These are phyloP conservation scores for Erythrocercus mccallii DNA, from an alignment of 2,113 vertebrate species.

Conservation along the genomic window DNA sequence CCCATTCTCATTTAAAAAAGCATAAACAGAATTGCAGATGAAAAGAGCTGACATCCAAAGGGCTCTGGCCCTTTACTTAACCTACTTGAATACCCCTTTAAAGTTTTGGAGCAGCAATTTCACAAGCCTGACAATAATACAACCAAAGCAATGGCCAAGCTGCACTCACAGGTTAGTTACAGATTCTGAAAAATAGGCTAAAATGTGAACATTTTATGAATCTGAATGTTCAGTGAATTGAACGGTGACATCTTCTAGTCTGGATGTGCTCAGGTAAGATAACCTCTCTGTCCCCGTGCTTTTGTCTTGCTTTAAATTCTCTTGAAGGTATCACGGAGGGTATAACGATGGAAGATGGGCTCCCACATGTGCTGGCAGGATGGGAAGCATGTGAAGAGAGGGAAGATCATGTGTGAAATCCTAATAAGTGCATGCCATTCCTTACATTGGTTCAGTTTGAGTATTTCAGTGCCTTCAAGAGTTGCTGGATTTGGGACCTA, in stretches of 20 bases:
- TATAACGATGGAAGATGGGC: rapidly evolving
- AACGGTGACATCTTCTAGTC: not conserved
- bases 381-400: not conserved
- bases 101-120: not conserved
- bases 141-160: not conserved
- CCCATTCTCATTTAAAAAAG: not conserved
- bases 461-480: not conserved
- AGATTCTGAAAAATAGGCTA: not conserved
- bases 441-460: rapidly evolving
- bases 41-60: not conserved
- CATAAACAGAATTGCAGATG: not conserved
- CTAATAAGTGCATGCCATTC: not conserved
- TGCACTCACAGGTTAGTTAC: not conserved
- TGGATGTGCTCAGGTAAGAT: not conserved
- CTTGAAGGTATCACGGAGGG: not conserved
- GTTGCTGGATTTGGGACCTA: not conserved
- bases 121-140: not conserved
- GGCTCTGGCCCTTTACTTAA: not conserved
- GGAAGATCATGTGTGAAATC: not conserved
- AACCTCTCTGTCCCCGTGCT: not conserved
- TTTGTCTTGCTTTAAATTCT: not conserved
- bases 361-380: no score
- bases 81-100: not conserved
- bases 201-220: not conserved
- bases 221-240: not conserved